Evolutionary conservation across 1,140 invertebrate species (phyloP).

Genomic region (Wiebesia pumilae): DNA sequence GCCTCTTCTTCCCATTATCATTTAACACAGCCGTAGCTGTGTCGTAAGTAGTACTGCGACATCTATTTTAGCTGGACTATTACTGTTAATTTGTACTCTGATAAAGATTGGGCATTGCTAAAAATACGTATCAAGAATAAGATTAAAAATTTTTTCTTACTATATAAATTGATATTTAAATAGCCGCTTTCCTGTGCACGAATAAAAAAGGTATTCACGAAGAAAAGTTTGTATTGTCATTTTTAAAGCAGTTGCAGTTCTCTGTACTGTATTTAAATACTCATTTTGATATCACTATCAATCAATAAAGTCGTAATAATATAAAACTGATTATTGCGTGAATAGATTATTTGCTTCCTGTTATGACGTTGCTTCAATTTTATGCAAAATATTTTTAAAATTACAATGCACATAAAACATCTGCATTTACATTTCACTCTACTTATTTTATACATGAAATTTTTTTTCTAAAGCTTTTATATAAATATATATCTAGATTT

Average conservation of each 20-base stretch:
- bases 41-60: not conserved
- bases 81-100: not conserved
- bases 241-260: not conserved
- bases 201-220: not conserved
- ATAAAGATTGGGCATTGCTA: not conserved
- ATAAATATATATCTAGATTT: no score
- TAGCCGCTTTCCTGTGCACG: not conserved
- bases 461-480: no score
- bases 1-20: constrained; percentile 19
- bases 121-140: not conserved
- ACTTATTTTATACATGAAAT: no score
- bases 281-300: no score
- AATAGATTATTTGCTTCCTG: no score
- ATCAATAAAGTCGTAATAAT: no score
- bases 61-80: not conserved
- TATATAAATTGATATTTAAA: not conserved
- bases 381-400: not conserved
- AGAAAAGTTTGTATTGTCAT: not conserved
- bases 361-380: no score
- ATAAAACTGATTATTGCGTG: not conserved
- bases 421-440: no score
- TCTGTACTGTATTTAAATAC: no score
- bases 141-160: not conserved
- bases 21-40: not conserved
- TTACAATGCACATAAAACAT: not conserved